Percentiles rank a stretch among this genome's conserved stretches.
These are phyloP conservation scores for Xanthorhoe spadicearia DNA, from an alignment of 2,888 invertebrate species.

Conservation along the genomic window DNA sequence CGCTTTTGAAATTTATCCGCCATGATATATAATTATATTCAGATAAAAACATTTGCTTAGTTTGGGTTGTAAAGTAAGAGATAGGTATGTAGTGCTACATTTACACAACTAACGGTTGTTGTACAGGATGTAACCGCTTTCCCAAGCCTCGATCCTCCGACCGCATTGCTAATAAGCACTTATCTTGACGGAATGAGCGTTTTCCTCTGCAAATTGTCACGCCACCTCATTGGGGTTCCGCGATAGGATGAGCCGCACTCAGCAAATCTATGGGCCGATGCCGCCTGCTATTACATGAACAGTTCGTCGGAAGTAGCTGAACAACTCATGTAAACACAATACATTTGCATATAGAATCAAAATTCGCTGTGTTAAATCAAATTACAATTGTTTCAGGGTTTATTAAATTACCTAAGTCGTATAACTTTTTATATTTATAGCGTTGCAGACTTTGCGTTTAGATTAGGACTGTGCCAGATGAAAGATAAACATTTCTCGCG, in stretches of 20 bases:
- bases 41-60: not conserved
- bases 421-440: conserved; percentile 44
- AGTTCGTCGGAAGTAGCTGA: conserved; percentile 5
- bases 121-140: conserved; percentile 30
- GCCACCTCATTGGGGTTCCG: conserved; percentile 46
- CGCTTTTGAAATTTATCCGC: not conserved
- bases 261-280: conserved; percentile 58
- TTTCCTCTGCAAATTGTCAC: conserved; percentile 47
- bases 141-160: conserved; percentile 25
- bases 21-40: not conserved
- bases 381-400: too few relatives aligned
- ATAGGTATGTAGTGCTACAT: not conserved
- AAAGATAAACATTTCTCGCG: conserved; percentile 84
- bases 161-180: conserved; percentile 44
- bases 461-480: conserved; percentile 78
- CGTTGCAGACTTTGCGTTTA: conserved; percentile 68
- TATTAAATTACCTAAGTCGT: not conserved
- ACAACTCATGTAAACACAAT: conserved; percentile 1
- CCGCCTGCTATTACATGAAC: conserved; percentile 61
- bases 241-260: conserved; percentile 54
- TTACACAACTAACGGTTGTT: conserved; percentile 16
- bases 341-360: not conserved
- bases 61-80: not conserved
- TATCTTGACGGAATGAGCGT: conserved; percentile 41
- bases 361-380: not conserved